Conservation (phyloP, 2,797 vertebrate species). For the Anguilla marmorata region DNA sequence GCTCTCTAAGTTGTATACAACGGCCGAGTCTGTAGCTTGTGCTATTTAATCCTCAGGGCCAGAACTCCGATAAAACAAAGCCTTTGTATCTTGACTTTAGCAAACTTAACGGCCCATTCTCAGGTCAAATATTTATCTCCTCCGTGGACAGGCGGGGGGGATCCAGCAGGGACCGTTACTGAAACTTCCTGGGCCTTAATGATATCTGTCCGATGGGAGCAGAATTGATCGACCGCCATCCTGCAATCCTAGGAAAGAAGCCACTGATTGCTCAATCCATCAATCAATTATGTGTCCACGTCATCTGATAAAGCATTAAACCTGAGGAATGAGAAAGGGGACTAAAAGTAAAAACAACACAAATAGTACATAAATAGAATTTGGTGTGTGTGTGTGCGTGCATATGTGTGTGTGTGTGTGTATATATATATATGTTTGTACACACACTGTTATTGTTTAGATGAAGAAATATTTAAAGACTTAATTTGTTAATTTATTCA, state of each 20-base stretch:
- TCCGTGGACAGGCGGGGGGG: conserved; percentile 28
- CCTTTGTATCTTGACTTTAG: conserved; percentile 50
- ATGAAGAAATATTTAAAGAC: background rate
- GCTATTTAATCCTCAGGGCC: conserved; percentile 34
- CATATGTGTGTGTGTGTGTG: too few species aligned
- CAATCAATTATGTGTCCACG: conserved; percentile 53
- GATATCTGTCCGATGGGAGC: conserved; percentile 50
- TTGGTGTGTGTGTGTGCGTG: background rate
- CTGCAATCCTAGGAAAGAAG: conserved; percentile 40
- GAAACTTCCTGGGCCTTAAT: conserved; percentile 52
- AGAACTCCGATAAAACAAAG: conserved; percentile 40
- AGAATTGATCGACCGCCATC: conserved; percentile 48
- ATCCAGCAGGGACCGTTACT: conserved; percentile 43
- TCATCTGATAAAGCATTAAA: conserved; percentile 48
- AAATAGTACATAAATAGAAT: background rate
- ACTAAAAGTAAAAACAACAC: conserved; percentile 15
- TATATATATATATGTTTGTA: background rate
- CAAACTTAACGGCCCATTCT: conserved; percentile 46
- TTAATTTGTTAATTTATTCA: background rate
- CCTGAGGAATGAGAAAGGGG: conserved; percentile 12
- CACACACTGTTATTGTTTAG: background rate
- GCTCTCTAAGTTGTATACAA: background rate
- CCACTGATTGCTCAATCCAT: conserved; percentile 49
- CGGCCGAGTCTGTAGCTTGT: background rate
- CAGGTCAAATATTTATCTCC: conserved; percentile 50